A percentile compares a stretch with the other conserved stretches of the same genome.
phyloP scores from a whole-genome alignment of 2,113 vertebrate genomes.

The Gallinago jamesoni region DNA sequence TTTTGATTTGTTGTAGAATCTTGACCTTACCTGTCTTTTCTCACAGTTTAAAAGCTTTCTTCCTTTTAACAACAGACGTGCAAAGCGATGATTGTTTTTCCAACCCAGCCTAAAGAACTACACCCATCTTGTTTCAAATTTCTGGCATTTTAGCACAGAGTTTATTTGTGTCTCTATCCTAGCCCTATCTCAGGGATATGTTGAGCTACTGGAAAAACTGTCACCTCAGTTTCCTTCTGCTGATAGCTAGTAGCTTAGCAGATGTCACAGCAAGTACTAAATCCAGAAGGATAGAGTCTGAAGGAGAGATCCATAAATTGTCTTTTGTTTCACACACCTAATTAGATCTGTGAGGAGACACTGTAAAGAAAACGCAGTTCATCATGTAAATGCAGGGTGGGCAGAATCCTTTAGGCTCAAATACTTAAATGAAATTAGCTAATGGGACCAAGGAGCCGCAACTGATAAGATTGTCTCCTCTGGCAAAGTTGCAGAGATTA shows the following conservation, averaged over 20 bases:
- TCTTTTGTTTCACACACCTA: neutral
- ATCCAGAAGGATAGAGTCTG: neutral
- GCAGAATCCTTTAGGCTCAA: neutral
- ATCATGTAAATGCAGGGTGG: neutral
- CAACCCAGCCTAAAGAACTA: neutral
- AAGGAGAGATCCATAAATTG: neutral
- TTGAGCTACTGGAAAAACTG: neutral
- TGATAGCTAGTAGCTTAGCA: neutral
- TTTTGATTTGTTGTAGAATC: neutral
- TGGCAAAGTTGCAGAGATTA: neutral
- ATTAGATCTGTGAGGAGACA: neutral
- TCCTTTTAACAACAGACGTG: neutral
- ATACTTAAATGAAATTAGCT: neutral
- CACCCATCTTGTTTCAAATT: neutral
- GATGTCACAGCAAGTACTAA: neutral
- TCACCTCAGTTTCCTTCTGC: neutral
- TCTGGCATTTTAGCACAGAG: neutral
- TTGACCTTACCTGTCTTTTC: neutral
- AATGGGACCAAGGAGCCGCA: neutral
- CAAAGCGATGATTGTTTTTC: neutral
- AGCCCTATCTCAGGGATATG: neutral
- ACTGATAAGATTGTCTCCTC: neutral
- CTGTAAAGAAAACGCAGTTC: neutral
- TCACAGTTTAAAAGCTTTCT: neutral
- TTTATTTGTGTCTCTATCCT: neutral